Conservation (phyloP, 2,888 invertebrate species). For the Ophioninae sp. region DNA sequence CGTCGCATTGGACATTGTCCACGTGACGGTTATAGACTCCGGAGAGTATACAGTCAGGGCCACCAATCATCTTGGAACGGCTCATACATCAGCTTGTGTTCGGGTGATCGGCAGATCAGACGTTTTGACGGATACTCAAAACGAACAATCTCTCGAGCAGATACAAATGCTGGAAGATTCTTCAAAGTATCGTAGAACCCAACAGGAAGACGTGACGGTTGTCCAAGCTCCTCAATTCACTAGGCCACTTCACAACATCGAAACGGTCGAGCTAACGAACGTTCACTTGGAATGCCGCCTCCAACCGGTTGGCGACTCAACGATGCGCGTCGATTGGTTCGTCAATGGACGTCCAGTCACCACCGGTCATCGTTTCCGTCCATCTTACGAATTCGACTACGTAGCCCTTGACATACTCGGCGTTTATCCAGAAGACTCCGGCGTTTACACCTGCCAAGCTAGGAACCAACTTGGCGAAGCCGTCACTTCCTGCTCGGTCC, state of each 20-base stretch:
- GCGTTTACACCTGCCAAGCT: slow-evolving; percentile 97
- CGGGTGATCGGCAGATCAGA: slow-evolving; percentile 92
- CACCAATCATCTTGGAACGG: slow-evolving; percentile 95
- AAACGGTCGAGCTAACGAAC: slow-evolving; percentile 94
- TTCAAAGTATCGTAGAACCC: slow-evolving; percentile 85
- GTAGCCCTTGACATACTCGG: slow-evolving; percentile 97
- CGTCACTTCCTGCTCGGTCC: slow-evolving; percentile 94
- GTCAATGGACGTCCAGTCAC: slow-evolving; percentile 96
- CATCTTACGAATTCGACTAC: slow-evolving; percentile 98
- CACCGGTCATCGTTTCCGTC: slow-evolving; percentile 96
- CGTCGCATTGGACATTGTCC: slow-evolving; percentile 97
- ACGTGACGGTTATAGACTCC: slow-evolving; percentile 95
- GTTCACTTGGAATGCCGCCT: slow-evolving; percentile 95
- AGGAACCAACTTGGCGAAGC: slow-evolving; percentile 97
- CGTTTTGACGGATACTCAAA: slow-evolving; percentile 93
- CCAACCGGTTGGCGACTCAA: slow-evolving; percentile 95
- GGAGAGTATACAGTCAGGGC: slow-evolving; percentile 97
- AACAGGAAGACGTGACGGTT: slow-evolving; percentile 91
- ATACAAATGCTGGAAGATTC: slow-evolving; percentile 94
- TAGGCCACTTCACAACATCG: slow-evolving; percentile 92
- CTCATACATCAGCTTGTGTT: slow-evolving; percentile 95
- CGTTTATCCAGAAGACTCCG: slow-evolving; percentile 98
- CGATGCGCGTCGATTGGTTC: slow-evolving; percentile 97
- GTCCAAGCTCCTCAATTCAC: slow-evolving; percentile 94
- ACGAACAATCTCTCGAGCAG: slow-evolving; percentile 95